These are phyloP conservation scores for Leptopilina drosophilae DNA, from an alignment of 2,888 invertebrate genomes.

Conservation along the genomic window DNA sequence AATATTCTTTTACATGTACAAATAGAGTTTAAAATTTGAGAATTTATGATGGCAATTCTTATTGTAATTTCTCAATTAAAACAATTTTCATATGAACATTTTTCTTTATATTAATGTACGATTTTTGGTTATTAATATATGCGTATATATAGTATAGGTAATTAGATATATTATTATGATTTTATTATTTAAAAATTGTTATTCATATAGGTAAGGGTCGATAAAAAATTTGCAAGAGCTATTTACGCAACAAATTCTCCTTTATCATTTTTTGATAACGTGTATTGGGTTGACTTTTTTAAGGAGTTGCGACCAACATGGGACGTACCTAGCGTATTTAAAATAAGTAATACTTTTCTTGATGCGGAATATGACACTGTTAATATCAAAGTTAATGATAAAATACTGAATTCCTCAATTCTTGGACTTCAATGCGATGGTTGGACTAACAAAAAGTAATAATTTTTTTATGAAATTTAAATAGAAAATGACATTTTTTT, in stretches of 20 bases:
- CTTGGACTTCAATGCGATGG: conserved; percentile 19
- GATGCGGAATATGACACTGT: conserved; percentile 12
- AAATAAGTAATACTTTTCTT: conserved; percentile 14
- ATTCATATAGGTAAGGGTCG: neutral
- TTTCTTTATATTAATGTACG: neutral
- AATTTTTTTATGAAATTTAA: neutral
- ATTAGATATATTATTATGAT: neutral
- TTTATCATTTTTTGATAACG: conserved; percentile 14
- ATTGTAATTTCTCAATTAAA: neutral
- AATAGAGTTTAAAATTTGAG: too few species aligned
- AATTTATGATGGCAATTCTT: neutral
- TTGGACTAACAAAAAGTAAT: conserved; percentile 17
- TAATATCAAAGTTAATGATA: neutral
- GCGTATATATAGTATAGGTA: neutral
- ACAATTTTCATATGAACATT: neutral
- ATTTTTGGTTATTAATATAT: neutral
- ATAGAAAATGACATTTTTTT: neutral
- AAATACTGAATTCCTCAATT: conserved; percentile 1
- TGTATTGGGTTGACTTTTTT: conserved; percentile 27
- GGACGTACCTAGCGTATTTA: neutral
- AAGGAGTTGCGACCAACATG: conserved; percentile 13
- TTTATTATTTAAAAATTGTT: neutral
- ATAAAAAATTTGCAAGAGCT: conserved; percentile 21
- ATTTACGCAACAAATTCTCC: conserved; percentile 27
- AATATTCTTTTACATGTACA: neutral